These are phyloP conservation scores for Horisme vitalbata DNA, from an alignment of 2,888 invertebrate species.

Conservation along the genomic window DNA sequence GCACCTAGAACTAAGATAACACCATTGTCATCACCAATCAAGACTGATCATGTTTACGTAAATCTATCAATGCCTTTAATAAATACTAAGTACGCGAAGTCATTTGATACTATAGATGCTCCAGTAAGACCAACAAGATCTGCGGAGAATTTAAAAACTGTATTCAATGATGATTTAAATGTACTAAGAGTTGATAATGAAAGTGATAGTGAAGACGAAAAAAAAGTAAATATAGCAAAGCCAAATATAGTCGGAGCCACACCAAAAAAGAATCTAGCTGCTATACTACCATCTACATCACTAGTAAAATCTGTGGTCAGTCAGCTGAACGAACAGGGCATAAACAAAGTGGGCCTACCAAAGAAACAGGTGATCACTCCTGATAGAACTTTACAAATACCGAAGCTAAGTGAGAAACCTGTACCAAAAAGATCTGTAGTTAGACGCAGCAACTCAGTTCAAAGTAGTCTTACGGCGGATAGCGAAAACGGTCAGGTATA, in stretches of 20 bases:
- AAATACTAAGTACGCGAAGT: constrained; percentile 54
- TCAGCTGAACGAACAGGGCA: constrained; percentile 68
- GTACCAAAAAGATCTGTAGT: constrained; percentile 73
- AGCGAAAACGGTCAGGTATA: constrained; percentile 74
- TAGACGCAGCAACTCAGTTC: constrained; percentile 73
- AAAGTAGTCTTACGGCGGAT: constrained; percentile 59
- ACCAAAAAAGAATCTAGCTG: constrained; percentile 61
- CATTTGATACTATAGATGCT: constrained; percentile 62
- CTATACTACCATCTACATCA: constrained; percentile 70
- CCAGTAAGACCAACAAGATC: constrained; percentile 65
- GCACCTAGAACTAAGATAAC: constrained; percentile 81
- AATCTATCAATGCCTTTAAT: constrained; percentile 81
- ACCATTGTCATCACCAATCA: constrained; percentile 61
- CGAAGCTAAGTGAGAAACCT: constrained; percentile 74
- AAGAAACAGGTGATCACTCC: constrained; percentile 73
- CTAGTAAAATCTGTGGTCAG: constrained; percentile 70
- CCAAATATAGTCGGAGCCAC: constrained; percentile 76
- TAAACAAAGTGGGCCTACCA: constrained; percentile 67
- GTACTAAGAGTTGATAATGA: constrained; percentile 38
- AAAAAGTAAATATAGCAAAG: constrained; percentile 38
- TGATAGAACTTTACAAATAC: constrained; percentile 77
- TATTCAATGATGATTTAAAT: constrained; percentile 33
- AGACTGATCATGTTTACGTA: constrained; percentile 82
- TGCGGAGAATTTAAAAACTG: constrained; percentile 59
- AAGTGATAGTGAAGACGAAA: constrained; percentile 35